A percentile compares a stretch with the other conserved stretches of the same genome.
Conservation (phyloP, 1,140 invertebrate species). For the Glomeris maerens region DNA sequence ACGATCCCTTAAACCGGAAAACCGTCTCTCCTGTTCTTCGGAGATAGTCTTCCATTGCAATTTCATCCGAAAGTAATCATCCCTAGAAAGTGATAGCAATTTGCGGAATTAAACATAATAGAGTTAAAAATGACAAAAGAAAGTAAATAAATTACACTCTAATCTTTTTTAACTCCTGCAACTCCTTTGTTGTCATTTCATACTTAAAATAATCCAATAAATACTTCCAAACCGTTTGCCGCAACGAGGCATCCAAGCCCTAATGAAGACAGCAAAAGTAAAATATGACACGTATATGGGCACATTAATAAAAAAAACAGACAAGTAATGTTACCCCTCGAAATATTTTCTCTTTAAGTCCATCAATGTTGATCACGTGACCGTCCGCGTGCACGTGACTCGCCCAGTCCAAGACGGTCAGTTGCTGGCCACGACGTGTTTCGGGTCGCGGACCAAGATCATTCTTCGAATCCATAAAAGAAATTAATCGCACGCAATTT, state of each 20-base stretch:
- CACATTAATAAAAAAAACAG: constrained; percentile 7
- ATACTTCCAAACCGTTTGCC: constrained; percentile 88
- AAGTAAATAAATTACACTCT: constrained; percentile 39
- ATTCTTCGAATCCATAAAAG: constrained; percentile 21
- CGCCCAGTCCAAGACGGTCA: constrained; percentile 64
- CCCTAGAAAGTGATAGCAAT: constrained; percentile 26
- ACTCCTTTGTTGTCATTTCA: constrained; percentile 57
- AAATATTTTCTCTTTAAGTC: constrained; percentile 39
- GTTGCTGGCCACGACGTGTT: constrained; percentile 43
- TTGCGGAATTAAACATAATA: not conserved
- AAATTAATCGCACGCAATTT: constrained; percentile 3
- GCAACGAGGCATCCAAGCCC: constrained; percentile 52
- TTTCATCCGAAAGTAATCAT: constrained; percentile 92
- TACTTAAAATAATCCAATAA: constrained; percentile 78
- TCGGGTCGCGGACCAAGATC: constrained; percentile 31
- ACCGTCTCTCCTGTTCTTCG: constrained; percentile 69
- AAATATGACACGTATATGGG: constrained; percentile 1
- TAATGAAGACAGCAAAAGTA: constrained; percentile 25
- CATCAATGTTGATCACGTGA: constrained; percentile 31
- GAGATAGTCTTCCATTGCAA: constrained; percentile 88
- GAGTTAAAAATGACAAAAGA: not conserved
- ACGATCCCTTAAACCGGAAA: constrained; percentile 72
- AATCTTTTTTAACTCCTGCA: constrained; percentile 47
- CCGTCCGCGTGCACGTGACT: constrained; percentile 60
- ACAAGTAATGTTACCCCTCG: constrained; percentile 51